These are phyloP conservation scores for Tragelaphus buxtoni DNA, from an alignment of 2,113 vertebrate genomes.

Conservation along the genomic window DNA sequence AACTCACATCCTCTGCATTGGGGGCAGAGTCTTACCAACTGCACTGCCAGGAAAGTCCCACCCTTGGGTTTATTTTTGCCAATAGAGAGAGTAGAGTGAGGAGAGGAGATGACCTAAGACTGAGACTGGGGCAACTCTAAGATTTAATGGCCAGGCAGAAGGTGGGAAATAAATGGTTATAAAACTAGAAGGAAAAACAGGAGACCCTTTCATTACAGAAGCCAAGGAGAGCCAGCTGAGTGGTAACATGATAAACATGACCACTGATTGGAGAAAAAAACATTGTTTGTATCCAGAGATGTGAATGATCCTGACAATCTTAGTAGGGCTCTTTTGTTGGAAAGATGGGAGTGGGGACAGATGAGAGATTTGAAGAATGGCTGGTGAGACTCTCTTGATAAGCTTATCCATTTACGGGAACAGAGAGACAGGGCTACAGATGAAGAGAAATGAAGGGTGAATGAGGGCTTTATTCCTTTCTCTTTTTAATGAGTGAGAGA, in stretches of 20 bases:
- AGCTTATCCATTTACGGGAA: background rate
- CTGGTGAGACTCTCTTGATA: background rate
- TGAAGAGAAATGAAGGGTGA: background rate
- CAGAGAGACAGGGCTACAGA: background rate
- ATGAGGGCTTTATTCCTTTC: background rate
- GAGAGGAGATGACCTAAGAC: background rate
- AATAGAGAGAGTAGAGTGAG: background rate
- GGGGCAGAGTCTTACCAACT: background rate
- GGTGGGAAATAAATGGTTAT: background rate
- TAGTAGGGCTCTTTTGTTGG: background rate
- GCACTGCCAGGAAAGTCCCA: background rate
- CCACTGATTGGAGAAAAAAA: background rate
- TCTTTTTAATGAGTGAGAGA: background rate
- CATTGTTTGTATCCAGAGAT: background rate
- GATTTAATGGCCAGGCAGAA: background rate
- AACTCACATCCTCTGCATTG: background rate
- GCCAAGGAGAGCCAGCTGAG: background rate
- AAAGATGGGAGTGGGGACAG: background rate
- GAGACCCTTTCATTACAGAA: background rate
- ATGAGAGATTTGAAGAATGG: background rate
- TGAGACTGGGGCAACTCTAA: background rate
- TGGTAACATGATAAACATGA: background rate
- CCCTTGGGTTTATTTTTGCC: background rate
- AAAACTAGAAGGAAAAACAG: background rate
- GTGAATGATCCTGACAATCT: background rate